These are phyloP conservation scores for Pangasius larnaudii DNA, from an alignment of 2,797 vertebrate genomes.

Conservation along the genomic window DNA sequence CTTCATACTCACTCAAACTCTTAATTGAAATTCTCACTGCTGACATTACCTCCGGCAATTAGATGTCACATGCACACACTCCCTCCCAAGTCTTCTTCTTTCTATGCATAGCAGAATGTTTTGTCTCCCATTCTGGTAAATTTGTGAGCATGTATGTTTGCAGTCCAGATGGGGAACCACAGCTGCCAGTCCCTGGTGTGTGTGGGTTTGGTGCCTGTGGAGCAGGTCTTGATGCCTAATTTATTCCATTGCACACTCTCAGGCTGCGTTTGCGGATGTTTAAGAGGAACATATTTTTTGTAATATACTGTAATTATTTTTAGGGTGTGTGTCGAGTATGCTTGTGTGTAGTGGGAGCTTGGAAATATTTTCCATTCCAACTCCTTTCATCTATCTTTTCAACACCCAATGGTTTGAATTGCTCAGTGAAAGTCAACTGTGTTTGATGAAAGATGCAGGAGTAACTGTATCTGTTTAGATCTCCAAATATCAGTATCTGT, in stretches of 20 bases:
- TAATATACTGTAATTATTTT: constrained; percentile 9
- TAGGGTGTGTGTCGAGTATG: not conserved
- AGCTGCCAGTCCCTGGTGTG: constrained; percentile 43
- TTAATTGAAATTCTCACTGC: not conserved
- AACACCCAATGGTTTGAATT: not conserved
- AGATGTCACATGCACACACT: constrained; percentile 10
- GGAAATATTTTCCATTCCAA: not conserved
- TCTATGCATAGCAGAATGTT: constrained; percentile 30
- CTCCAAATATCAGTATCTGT: too few species aligned
- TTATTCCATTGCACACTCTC: constrained; percentile 39
- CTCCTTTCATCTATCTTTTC: not conserved
- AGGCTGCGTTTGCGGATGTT: not conserved
- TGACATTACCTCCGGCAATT: not conserved
- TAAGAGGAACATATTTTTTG: constrained; percentile 17
- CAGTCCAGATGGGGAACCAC: constrained; percentile 48
- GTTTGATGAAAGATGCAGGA: not conserved
- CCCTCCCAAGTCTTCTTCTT: constrained; percentile 13
- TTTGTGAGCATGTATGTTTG: constrained; percentile 39
- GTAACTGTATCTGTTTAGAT: not conserved
- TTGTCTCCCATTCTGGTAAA: constrained; percentile 23
- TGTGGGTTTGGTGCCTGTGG: constrained; percentile 25
- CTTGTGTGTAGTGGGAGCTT: not conserved
- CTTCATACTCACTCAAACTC: not conserved
- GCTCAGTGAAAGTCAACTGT: not conserved
- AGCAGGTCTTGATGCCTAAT: constrained; percentile 46